Evolutionary conservation across 2,113 vertebrate genomes (phyloP).

Genomic region (Heliornis fulica): DNA sequence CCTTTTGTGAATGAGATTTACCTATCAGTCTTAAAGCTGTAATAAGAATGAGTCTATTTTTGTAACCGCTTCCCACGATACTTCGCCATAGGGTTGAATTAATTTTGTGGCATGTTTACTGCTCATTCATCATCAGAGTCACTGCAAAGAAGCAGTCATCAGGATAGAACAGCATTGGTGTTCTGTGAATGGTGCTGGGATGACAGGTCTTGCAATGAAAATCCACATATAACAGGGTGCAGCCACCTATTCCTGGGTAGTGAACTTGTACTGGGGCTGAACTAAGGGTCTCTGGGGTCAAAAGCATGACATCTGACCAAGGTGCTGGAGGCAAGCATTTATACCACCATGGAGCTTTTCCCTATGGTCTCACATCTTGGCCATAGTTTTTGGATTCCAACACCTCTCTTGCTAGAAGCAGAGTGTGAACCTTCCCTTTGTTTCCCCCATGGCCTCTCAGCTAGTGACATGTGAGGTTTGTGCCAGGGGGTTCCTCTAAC

Average conservation of each 20-base stretch:
- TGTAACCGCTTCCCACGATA: slow-evolving; percentile 7
- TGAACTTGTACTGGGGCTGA: not conserved
- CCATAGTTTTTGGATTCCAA: not conserved
- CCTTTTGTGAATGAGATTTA: slow-evolving; percentile 63
- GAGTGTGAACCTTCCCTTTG: not conserved
- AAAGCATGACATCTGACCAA: not conserved
- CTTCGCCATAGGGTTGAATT: slow-evolving; percentile 49
- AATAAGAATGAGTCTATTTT: slow-evolving; percentile 56
- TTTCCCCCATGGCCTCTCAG: not conserved
- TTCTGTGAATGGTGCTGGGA: not conserved
- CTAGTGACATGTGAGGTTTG: not conserved
- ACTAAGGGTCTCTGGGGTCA: not conserved
- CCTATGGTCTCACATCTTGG: not conserved
- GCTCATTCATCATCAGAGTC: slow-evolving; percentile 10
- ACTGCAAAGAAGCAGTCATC: not conserved
- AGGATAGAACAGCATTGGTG: not conserved
- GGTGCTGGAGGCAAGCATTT: not conserved
- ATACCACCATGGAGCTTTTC: not conserved
- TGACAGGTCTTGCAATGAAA: not conserved
- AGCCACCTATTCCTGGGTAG: not conserved
- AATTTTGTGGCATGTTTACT: slow-evolving; percentile 14
- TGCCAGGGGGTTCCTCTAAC: not conserved
- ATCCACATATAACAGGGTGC: not conserved
- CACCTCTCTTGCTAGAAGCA: not conserved
- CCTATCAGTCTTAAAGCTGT: slow-evolving; percentile 56